phyloP scores from a whole-genome alignment of 2,888 invertebrate species.

The Acanthosepion lycidas region DNA sequence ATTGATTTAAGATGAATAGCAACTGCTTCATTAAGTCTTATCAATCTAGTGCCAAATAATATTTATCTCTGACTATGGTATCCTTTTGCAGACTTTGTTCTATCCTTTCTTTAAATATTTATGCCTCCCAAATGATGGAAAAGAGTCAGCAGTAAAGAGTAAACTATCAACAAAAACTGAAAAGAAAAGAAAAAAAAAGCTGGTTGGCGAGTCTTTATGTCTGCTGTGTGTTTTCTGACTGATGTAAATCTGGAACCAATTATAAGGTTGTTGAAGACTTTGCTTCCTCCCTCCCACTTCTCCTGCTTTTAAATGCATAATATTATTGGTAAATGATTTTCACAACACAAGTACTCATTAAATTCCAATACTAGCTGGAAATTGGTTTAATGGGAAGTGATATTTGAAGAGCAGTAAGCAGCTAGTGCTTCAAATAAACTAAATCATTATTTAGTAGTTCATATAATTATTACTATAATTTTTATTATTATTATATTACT shows the following conservation, averaged over 20 bases:
- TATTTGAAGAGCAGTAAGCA: no score
- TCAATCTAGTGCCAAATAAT: not conserved
- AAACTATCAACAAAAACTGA: not conserved
- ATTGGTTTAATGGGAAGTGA: no score
- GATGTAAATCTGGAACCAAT: not conserved
- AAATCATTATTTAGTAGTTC: no score
- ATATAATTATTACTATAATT: no score
- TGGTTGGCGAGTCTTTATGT: not conserved
- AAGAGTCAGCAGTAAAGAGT: not conserved
- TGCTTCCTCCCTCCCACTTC: not conserved
- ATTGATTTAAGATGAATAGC: not conserved
- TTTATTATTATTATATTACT: no score
- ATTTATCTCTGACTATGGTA: not conserved
- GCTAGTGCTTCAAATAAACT: no score
- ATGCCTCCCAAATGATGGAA: not conserved
- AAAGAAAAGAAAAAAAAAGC: not conserved
- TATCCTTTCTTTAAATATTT: not conserved
- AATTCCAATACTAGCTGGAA: no score
- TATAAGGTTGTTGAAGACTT: not conserved
- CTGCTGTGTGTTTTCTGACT: not conserved
- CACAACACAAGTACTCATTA: no score
- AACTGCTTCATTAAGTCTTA: not conserved
- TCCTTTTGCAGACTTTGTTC: not conserved
- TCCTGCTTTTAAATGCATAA: not conserved
- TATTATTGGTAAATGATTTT: slow-evolving; percentile 1